Percentiles rank a stretch among this genome's conserved stretches.
phyloP scores from a whole-genome alignment of 2,797 vertebrate species.

The Acrossocheilus fasciatus region DNA sequence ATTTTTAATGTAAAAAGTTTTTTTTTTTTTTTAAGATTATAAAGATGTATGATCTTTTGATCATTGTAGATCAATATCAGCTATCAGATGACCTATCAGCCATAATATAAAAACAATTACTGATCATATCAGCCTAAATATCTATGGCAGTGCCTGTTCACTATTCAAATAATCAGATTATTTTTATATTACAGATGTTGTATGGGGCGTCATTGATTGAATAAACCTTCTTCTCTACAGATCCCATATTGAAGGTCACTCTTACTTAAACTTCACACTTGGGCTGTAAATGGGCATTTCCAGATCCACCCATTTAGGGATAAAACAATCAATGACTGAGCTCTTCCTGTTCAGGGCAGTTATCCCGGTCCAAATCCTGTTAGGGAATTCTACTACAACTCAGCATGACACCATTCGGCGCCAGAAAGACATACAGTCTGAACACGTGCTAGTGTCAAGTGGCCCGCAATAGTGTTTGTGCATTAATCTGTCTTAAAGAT shows the following conservation, averaged over 20 bases:
- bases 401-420: conserved; percentile 15
- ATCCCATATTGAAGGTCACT: not conserved
- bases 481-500: not conserved
- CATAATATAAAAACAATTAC: not conserved
- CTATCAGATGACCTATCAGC: not conserved
- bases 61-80: not conserved
- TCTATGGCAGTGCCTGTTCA: not conserved
- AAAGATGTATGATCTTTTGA: not conserved
- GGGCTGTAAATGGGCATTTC: not conserved
- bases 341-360: conserved; percentile 20
- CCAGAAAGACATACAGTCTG: conserved; percentile 8
- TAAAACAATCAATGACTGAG: conserved; percentile 4
- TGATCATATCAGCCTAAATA: not conserved
- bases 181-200: not conserved
- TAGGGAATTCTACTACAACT: conserved; percentile 20
- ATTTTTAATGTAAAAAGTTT: no score
- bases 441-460: conserved; percentile 18
- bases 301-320: not conserved
- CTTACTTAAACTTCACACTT: not conserved
- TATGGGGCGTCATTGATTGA: not conserved
- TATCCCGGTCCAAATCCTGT: conserved; percentile 18
- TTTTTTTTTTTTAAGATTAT: not conserved
- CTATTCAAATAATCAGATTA: not conserved
- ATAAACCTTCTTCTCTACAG: not conserved
- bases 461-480: not conserved